Evolutionary conservation across 1,140 invertebrate species (phyloP), one percentile per base, ranked within the genome.

Genomic region (Lasioglossum albipes): DNA sequence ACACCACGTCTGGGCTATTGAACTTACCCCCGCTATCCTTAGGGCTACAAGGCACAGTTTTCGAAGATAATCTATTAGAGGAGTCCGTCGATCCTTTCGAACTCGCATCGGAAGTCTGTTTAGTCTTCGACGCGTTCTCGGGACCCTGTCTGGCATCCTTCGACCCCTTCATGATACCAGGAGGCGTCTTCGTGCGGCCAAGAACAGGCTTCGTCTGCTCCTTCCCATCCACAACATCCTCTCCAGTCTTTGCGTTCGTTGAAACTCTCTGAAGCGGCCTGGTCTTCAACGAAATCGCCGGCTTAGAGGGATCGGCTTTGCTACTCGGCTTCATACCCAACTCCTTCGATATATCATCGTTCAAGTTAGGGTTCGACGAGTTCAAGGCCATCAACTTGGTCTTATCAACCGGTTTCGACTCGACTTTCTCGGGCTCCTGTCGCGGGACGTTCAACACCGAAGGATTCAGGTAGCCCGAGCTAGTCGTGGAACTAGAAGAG

Each of bases 401-500:
- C 13, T 79, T 81, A 2, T 75, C 61, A 22, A 41, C 5, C 5
- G 54, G 7, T 4, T 62, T 85, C 4, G 54, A 13, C 45, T 49
- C 10, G 1, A 71, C 74, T 3, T 59, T 81, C 7, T 45, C 59
- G 0, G 59, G 16, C 27, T 82, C 57, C 12, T 78, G 77, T 4
- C 52, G 57, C 20, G 74, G 75, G 13, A 91, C 86, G 87, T 96
- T 96, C 2, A 96, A 92, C 9, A 95, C 94, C 10, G 96, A 95
- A 0, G 96, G 96, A 85, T 95, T 94, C 64, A 97, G 93, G 89
- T 97, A 97, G 1, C 96, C 96, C 67, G 95, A 96, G 64, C 95
- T 96, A 0, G 95, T 95, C 0, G 94, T 96, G 0, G 95, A 96
- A 82, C 94, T 94, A 2, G 94, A 92, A 68, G 91, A 93, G 73